Evolutionary conservation across 2,113 vertebrate species (phyloP), one percentile per base, ranked within the genome.

Genomic region (Callorhinus ursinus): DNA sequence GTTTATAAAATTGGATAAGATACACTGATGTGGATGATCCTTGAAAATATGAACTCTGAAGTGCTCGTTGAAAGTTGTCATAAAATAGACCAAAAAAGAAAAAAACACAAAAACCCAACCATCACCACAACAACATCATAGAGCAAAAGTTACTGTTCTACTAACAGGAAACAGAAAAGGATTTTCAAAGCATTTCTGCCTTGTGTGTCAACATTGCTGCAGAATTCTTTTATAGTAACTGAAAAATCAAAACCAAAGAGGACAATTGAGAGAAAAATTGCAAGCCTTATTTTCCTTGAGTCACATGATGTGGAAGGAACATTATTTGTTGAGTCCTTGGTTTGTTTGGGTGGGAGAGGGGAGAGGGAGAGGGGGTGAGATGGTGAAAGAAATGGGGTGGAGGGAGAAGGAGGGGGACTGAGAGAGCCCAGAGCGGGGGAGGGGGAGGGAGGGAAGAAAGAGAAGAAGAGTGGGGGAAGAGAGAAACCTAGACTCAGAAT

Each of bases 241-340:
- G 92, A 42, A 94, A 51, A 95, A 99, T 99, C 99, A 99, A 98
- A 99, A 94, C 98, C 98, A 99, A 98, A 99, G 98, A 99, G 98
- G 98, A 98, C 98, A 98, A 99, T 98, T 98, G 98, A 98, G 97
- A 98, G 95, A 98, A 98, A 98, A 98, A 99, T 98, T 98, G 98
- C 98, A 98, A 98, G 98, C 98, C 98, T 98, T 99, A 99, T 99
- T 99, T 99, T 98, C 97, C 97, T 98, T 22, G 21, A 98, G 98
- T 99, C 98, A 99, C 98, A 98, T 99, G 98, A 98, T 97, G 97
- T 97, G 97, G 98, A 97, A 97, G 97, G 97, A 98, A 98, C 98
- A 98, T 99, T 99, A 99, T 99, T 99, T 99, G 98, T 98, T 98
- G 98, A 99, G 99, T 98, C 96, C 98, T 96, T 97, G 94, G 98